These are phyloP conservation scores for Myotis davidii DNA, from an alignment of 2,113 vertebrate species.

Conservation along the genomic window DNA sequence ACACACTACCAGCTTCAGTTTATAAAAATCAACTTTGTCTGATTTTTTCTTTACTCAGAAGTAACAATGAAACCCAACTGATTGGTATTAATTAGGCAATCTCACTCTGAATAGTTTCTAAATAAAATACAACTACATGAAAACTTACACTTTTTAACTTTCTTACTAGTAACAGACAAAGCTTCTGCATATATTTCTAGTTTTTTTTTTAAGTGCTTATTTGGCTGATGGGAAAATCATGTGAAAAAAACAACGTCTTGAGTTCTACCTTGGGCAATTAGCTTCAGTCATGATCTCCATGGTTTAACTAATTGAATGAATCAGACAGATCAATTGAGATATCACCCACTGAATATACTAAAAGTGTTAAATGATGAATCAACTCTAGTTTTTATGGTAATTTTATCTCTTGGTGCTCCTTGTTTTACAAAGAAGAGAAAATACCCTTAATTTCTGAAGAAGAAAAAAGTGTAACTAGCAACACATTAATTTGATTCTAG, in stretches of 20 bases:
- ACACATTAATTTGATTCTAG: conserved; percentile 65
- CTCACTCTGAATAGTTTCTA: not conserved
- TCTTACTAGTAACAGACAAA: not conserved
- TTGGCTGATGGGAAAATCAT: not conserved
- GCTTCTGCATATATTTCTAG: not conserved
- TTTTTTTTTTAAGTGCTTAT: not conserved
- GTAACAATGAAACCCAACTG: not conserved
- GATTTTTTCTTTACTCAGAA: not conserved
- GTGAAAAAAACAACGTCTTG: not conserved
- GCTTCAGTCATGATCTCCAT: conserved; percentile 32
- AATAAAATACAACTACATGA: not conserved
- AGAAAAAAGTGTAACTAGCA: conserved; percentile 46
- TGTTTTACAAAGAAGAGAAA: conserved; percentile 51
- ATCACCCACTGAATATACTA: not conserved
- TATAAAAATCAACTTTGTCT: conserved; percentile 23
- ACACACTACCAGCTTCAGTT: not conserved
- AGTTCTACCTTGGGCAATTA: conserved; percentile 40
- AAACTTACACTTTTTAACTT: not conserved
- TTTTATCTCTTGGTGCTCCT: conserved; percentile 23
- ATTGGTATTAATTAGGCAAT: not conserved
- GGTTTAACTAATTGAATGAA: conserved; percentile 42
- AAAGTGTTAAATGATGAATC: conserved; percentile 27
- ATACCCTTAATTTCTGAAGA: conserved; percentile 52
- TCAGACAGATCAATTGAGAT: conserved; percentile 33
- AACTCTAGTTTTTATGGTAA: conserved; percentile 47